Conservation (phyloP, 1,140 invertebrate genomes). For the Philotrypesis tridentata region DNA sequence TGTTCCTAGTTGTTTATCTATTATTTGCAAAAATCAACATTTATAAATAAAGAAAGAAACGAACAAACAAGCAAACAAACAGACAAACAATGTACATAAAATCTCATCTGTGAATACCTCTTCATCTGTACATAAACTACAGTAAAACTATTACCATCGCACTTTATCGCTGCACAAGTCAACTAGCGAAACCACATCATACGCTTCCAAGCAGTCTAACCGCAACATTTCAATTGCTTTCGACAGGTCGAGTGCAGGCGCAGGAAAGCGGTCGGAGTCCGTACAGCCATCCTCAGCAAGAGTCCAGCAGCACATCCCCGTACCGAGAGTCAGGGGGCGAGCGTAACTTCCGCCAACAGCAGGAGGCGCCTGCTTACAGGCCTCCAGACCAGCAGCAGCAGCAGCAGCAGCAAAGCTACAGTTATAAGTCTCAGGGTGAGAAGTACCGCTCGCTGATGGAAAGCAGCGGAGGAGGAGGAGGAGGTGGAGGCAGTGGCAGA, state of each 20-base stretch:
- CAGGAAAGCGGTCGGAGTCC: constrained; percentile 63
- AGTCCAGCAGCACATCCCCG: constrained; percentile 63
- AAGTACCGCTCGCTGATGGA: constrained; percentile 69
- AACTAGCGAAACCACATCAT: not conserved
- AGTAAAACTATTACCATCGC: not conserved
- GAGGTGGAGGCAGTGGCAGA: constrained; percentile 52
- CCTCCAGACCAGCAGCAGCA: constrained; percentile 21
- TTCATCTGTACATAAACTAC: too few species aligned
- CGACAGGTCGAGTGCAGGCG: not conserved
- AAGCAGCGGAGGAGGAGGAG: constrained; percentile 18
- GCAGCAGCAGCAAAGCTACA: constrained; percentile 55
- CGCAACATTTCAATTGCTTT: not conserved
- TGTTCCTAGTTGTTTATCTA: not conserved
- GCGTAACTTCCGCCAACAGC: constrained; percentile 65
- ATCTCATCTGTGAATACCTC: not conserved
- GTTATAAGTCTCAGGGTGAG: constrained; percentile 64
- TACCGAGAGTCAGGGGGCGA: constrained; percentile 63
- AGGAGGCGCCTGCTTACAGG: constrained; percentile 62
- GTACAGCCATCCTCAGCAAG: constrained; percentile 53
- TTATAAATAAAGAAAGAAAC: not conserved
- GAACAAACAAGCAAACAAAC: not conserved
- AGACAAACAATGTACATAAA: not conserved
- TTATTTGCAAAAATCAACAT: not conserved
- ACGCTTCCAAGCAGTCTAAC: not conserved
- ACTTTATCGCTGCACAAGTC: not conserved